Percentiles rank a stretch among this genome's conserved stretches.
Evolutionary conservation across 2,888 invertebrate genomes (phyloP).

Genomic region (Habroteleia sp.): DNA sequence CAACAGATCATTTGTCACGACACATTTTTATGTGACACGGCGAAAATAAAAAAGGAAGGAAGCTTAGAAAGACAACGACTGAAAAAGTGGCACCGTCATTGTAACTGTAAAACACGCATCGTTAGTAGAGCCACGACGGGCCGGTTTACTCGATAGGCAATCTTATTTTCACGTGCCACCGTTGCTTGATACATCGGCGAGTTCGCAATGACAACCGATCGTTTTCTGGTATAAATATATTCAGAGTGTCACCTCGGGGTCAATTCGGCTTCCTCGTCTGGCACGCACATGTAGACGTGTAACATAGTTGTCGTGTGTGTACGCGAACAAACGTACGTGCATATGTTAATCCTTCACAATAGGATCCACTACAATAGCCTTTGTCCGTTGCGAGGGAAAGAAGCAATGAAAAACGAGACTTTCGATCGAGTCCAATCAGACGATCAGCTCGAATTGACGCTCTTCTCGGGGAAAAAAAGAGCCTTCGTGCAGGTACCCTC

Average conservation of each 20-base stretch:
- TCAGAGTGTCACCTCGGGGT: conserved; percentile 75
- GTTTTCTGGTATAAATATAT: conserved; percentile 77
- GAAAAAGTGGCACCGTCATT: conserved; percentile 65
- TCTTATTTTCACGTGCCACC: conserved; percentile 62
- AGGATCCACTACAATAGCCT: conserved; percentile 76
- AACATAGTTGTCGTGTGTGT: conserved; percentile 36
- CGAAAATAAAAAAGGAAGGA: conserved; percentile 21
- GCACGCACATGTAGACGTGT: conserved; percentile 58
- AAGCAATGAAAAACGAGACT: conserved; percentile 75
- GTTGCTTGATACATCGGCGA: conserved; percentile 64
- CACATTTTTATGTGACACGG: conserved; percentile 22
- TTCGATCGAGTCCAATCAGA: conserved; percentile 64
- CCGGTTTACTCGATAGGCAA: conserved; percentile 32
- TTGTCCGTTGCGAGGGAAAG: conserved; percentile 74
- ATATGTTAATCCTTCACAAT: conserved; percentile 77
- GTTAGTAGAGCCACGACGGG: conserved; percentile 14
- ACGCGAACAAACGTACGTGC: conserved; percentile 66
- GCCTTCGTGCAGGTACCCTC: conserved; percentile 17
- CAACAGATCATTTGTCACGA: conserved; percentile 52
- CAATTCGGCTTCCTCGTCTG: conserved; percentile 73
- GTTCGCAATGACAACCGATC: conserved; percentile 69
- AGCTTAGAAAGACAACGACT: conserved; percentile 28
- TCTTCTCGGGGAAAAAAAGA: conserved; percentile 50
- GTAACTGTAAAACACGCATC: conserved; percentile 20
- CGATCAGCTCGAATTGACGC: conserved; percentile 56